phyloP scores from a whole-genome alignment of 2,113 vertebrate species.

The Callorhinus ursinus region DNA sequence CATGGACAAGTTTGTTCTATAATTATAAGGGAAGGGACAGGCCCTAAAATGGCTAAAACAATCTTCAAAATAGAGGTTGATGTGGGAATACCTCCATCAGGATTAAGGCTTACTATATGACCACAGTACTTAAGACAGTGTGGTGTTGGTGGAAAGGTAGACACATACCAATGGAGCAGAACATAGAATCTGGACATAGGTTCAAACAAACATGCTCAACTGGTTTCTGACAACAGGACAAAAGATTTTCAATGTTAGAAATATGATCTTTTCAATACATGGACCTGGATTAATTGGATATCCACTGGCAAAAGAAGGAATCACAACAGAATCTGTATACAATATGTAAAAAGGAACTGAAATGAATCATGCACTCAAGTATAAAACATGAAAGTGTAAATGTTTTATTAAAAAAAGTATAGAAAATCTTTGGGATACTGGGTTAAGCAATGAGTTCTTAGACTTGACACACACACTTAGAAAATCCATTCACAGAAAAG shows the following conservation, averaged over 20 bases:
- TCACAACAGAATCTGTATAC: not conserved
- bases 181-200: not conserved
- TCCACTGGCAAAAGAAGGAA: not conserved
- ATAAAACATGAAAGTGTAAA: not conserved
- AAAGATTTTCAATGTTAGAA: not conserved
- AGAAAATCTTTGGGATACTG: not conserved
- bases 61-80: not conserved
- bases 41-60: not conserved
- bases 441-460: not conserved
- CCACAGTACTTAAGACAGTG: not conserved
- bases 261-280: not conserved
- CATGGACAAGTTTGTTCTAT: not conserved
- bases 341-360: not conserved
- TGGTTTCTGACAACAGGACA: not conserved
- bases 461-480: not conserved
- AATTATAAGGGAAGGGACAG: not conserved
- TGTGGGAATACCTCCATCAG: not conserved
- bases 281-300: not conserved
- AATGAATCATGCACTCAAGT: not conserved
- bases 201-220: not conserved
- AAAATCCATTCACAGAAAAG: not conserved
- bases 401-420: not conserved
- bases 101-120: not conserved
- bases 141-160: not conserved
- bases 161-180: not conserved